Evolutionary conservation across 92 coral and sea anemone genomes (phyloP), one percentile per base, ranked within the genome.

Genomic region (Palythoa grandis): DNA sequence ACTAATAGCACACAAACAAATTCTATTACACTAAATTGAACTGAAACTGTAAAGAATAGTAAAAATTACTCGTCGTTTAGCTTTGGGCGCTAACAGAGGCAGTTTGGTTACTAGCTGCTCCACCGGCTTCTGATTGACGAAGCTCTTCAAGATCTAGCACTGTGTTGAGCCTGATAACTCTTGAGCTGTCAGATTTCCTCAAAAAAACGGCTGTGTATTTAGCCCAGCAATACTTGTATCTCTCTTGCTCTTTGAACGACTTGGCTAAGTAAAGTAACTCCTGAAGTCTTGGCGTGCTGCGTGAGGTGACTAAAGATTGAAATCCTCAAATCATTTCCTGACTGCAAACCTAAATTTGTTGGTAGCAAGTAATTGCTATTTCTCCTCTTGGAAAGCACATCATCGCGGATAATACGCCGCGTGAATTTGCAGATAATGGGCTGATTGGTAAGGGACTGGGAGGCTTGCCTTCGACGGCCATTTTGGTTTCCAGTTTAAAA

Each of bases 341-440:
- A 47, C 63, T 16, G 80, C 48, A 84, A 39, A 38, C 71, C 87
- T 72, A 84, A 73, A 25, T 72, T 52, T 79, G n/a, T 17, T 14
- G 80, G 79, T 29, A 25, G 50, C 72, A 71, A 38, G 63, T 29
- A 37, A 52, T 60, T 79, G 16, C 52, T 35, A 10, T 84, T 61
- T 61, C 80, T 83, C 47, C 79, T 57, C 79, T 22, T 72, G 16
- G 79, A 24, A 29, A 71, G 56, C 80, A 72, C 87, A 25, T 58
- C 19, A 60, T 79, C 70, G 11, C 58, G 73, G 84, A 24, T 52
- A 52, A 84, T 84, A 39, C 80, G 80, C 72, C 61, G 87, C 29
- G 87, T 72, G 63, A 84, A 72, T 67, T 84, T 84, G 78, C 87
- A 84, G 24, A 84, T 73, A 72, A 84, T 73, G 13, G 79, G 87